A percentile compares a stretch with the other conserved stretches of the same genome.
phyloP scores from a whole-genome alignment of 1,140 invertebrate species.

The Ceratosolen solmsi region DNA sequence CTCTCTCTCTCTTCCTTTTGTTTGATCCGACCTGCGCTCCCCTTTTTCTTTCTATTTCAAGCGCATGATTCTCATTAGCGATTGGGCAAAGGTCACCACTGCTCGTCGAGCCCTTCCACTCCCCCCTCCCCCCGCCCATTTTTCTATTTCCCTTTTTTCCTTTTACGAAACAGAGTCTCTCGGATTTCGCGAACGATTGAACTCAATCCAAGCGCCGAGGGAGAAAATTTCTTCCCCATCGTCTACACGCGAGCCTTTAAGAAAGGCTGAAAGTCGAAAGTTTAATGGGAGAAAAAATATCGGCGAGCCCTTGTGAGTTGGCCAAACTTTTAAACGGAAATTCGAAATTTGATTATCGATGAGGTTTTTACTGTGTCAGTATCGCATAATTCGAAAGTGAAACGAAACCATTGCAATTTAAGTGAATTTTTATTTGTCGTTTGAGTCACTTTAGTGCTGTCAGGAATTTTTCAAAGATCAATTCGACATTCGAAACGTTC shows the following conservation, averaged over 20 bases:
- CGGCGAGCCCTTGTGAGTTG: no score
- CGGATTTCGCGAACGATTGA: slow-evolving; percentile 42
- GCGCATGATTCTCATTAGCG: slow-evolving; percentile 41
- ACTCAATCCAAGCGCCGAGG: slow-evolving; percentile 6
- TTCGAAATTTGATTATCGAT: slow-evolving; percentile 21
- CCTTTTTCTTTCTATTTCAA: slow-evolving; percentile 13
- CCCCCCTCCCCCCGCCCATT: not conserved
- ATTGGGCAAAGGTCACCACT: slow-evolving; percentile 2
- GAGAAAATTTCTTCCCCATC: slow-evolving; percentile 38
- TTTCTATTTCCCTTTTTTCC: not conserved
- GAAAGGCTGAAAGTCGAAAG: slow-evolving; percentile 10
- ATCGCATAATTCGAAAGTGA: no score
- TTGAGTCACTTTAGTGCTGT: no score
- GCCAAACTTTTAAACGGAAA: slow-evolving; percentile 37
- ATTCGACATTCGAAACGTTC: no score
- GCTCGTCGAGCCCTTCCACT: not conserved
- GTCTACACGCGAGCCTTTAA: slow-evolving; percentile 4
- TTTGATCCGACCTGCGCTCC: not conserved
- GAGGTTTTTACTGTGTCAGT: slow-evolving; percentile 5
- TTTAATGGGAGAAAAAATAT: slow-evolving; percentile 26
- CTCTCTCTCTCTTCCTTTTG: not conserved
- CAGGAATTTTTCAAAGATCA: no score
- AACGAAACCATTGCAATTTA: no score
- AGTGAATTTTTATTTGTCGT: no score
- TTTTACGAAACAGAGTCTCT: slow-evolving; percentile 29